Evolutionary conservation across 2,797 vertebrate species (phyloP).

Genomic region (Tympanoctomys barrerae): DNA sequence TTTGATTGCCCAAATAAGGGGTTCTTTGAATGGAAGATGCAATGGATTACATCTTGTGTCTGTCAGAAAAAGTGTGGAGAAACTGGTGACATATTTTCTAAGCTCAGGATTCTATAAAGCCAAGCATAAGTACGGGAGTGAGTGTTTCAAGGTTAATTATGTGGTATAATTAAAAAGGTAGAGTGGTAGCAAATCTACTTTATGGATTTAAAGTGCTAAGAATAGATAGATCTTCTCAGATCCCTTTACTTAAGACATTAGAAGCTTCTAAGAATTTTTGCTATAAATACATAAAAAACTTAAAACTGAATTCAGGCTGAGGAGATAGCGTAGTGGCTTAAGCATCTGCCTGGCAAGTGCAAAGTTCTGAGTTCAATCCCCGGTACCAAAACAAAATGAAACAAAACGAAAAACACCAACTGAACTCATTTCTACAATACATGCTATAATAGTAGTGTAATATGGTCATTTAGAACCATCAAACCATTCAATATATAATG

Average conservation of each 20-base stretch:
- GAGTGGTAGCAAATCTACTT: background rate
- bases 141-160: conserved; percentile 1
- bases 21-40: conserved; percentile 95
- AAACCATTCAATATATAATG: conserved; percentile 15
- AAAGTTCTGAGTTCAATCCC: too few relatives aligned
- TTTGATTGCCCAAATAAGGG: conserved; percentile 93
- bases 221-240: conserved; percentile 32
- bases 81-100: conserved; percentile 94
- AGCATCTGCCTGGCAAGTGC: too few relatives aligned
- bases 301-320: background rate
- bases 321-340: too few relatives aligned
- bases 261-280: conserved; percentile 3
- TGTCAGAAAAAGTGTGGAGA: conserved; percentile 94
- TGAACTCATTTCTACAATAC: conserved; percentile 29
- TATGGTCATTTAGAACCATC: background rate
- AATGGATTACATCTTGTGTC: conserved; percentile 97
- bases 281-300: background rate
- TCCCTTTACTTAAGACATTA: conserved; percentile 28
- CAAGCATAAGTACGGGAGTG: background rate
- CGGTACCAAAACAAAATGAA: too few relatives aligned
- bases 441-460: background rate
- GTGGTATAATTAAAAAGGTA: conserved; percentile 21
- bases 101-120: conserved; percentile 92
- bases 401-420: background rate
- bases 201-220: conserved; percentile 39